Conservation (phyloP, 2,888 invertebrate genomes). For the Nineta flava region DNA sequence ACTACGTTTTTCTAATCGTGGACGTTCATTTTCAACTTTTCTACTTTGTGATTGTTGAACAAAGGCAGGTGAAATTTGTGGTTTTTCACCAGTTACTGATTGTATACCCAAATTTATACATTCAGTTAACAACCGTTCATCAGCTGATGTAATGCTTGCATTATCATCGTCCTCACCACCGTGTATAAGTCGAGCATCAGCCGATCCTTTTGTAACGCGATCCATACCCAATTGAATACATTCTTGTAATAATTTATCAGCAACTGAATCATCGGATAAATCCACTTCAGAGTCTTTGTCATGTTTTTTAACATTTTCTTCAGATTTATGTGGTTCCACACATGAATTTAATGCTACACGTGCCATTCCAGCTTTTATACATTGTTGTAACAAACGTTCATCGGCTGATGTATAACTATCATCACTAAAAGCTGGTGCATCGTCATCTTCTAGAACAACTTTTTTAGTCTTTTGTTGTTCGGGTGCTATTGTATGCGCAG, state of each 20-base stretch:
- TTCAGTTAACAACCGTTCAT: slow-evolving; percentile 6
- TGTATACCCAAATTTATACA: slow-evolving; percentile 6
- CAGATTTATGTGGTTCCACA: not conserved
- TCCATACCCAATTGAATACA: slow-evolving; percentile 29
- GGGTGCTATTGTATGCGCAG: not conserved
- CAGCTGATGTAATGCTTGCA: slow-evolving; percentile 7
- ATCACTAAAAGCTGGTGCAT: slow-evolving; percentile 1
- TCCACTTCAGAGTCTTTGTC: not conserved
- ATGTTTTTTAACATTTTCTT: not conserved
- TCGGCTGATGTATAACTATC: slow-evolving; percentile 15
- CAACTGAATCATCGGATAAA: slow-evolving; percentile 12
- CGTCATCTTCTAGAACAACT: not conserved
- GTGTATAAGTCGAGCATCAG: slow-evolving; percentile 3
- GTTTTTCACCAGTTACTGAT: slow-evolving; percentile 3
- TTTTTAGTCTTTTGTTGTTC: not conserved
- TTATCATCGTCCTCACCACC: slow-evolving; percentile 7
- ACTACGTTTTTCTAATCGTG: not conserved
- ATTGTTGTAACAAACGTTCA: slow-evolving; percentile 27
- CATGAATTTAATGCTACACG: slow-evolving; percentile 3
- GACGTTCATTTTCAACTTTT: not conserved
- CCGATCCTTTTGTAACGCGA: slow-evolving; percentile 4
- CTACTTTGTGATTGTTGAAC: not conserved
- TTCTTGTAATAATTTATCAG: slow-evolving; percentile 27
- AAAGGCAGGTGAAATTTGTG: slow-evolving; percentile 3
- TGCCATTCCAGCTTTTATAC: slow-evolving; percentile 28